Evolutionary conservation across 2,797 vertebrate genomes (phyloP).

Genomic region (Parauchenoglanis punctatus): DNA sequence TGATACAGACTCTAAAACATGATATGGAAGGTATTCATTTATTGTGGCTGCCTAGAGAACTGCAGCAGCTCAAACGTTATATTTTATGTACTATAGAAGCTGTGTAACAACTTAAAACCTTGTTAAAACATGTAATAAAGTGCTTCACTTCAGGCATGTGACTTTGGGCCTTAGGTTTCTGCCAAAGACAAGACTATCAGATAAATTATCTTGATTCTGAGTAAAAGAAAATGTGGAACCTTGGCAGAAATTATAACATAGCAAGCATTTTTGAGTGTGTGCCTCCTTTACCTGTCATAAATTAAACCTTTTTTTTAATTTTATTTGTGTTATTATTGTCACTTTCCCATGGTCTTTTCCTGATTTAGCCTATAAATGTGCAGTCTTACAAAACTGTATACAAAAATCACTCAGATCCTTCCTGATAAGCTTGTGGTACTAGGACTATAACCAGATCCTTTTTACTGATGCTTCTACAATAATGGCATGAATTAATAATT

Average conservation of each 20-base stretch:
- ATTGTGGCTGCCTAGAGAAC: neutral
- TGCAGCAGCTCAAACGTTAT: neutral
- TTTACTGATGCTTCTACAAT: neutral
- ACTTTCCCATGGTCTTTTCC: neutral
- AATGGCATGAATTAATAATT: neutral
- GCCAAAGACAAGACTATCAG: neutral
- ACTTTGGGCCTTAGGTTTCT: neutral
- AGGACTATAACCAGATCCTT: neutral
- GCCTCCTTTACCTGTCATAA: neutral
- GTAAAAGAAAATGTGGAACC: neutral
- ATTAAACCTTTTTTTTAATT: neutral
- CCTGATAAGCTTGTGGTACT: neutral
- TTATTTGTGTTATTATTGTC: neutral
- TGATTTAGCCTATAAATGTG: neutral
- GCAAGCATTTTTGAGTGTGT: neutral
- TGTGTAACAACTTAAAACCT: neutral
- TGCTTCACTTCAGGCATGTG: neutral
- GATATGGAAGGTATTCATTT: constrained; percentile 7
- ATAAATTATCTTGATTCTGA: neutral
- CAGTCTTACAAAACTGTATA: neutral
- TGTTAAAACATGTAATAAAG: constrained; percentile 11
- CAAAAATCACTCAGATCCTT: neutral
- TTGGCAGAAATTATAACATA: constrained; percentile 10
- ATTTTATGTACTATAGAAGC: neutral
- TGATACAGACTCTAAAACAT: constrained; percentile 17